A percentile compares a stretch with the other conserved stretches of the same genome.
phyloP scores from a whole-genome alignment of 2,113 vertebrate genomes.

The Megalops atlanticus region DNA sequence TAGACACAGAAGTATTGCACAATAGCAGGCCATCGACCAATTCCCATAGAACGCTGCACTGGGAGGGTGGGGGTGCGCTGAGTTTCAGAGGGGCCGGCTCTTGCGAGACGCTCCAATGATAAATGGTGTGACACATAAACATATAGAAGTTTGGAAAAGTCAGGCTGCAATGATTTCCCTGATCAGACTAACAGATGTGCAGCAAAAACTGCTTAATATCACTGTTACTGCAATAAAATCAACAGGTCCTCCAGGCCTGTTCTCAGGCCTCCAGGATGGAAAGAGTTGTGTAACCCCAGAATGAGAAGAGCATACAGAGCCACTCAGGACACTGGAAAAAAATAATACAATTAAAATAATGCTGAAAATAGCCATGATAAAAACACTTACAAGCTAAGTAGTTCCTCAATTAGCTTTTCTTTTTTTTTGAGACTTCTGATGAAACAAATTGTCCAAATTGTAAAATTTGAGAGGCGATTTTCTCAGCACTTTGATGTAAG shows the following conservation, averaged over 20 bases:
- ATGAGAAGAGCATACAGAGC: slow-evolving; percentile 37
- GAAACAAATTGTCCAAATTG: not conserved
- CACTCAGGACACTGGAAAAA: not conserved
- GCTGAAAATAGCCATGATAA: not conserved
- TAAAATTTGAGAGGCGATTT: not conserved
- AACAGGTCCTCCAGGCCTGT: slow-evolving; percentile 53
- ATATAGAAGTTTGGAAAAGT: slow-evolving; percentile 53
- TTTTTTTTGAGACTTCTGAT: not conserved
- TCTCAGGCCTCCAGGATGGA: slow-evolving; percentile 61
- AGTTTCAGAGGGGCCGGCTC: slow-evolving; percentile 22
- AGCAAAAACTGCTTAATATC: slow-evolving; percentile 63
- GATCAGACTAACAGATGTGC: slow-evolving; percentile 71
- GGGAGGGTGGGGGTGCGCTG: slow-evolving; percentile 37
- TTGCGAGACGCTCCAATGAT: slow-evolving; percentile 47
- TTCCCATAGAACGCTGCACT: not conserved
- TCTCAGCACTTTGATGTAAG: not conserved
- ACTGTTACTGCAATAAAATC: slow-evolving; percentile 62
- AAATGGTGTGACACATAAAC: slow-evolving; percentile 50
- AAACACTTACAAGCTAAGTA: not conserved
- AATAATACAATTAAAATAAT: not conserved
- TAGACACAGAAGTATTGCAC: not conserved
- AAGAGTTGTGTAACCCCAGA: slow-evolving; percentile 63
- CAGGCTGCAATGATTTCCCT: slow-evolving; percentile 27
- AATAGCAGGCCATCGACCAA: not conserved
- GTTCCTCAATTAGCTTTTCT: not conserved